These are phyloP conservation scores for Augiades crinisus DNA, from an alignment of 2,888 invertebrate genomes.

Conservation along the genomic window DNA sequence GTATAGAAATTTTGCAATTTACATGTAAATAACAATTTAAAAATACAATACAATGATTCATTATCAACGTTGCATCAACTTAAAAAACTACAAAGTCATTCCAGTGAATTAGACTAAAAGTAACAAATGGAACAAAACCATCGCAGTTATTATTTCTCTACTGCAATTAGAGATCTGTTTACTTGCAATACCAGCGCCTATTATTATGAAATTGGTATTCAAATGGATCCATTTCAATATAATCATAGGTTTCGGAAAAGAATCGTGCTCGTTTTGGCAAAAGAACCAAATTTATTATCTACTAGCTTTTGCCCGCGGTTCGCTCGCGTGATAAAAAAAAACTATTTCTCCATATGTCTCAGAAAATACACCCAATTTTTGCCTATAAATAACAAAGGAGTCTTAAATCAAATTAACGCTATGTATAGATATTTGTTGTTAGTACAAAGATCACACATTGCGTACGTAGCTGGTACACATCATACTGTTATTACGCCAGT, in stretches of 20 bases:
- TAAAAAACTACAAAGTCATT: slow-evolving; percentile 9
- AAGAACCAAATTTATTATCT: neutral
- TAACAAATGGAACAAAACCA: neutral
- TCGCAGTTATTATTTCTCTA: slow-evolving; percentile 6
- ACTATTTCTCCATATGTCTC: no score
- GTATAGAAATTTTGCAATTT: no score
- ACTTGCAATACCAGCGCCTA: slow-evolving; percentile 8
- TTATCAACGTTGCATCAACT: slow-evolving; percentile 14
- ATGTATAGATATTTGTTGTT: no score
- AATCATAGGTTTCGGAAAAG: slow-evolving; percentile 7
- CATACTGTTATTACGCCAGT: no score
- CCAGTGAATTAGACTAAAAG: neutral
- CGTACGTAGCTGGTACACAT: no score
- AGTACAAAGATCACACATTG: no score
- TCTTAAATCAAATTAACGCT: no score
- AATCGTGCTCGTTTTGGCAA: slow-evolving; percentile 8
- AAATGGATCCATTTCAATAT: slow-evolving; percentile 13
- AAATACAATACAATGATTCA: no score
- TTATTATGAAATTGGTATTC: slow-evolving; percentile 16
- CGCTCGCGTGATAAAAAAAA: no score
- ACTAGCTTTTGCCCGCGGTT: no score
- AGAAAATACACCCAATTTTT: no score
- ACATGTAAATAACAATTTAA: neutral
- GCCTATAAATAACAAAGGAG: no score
- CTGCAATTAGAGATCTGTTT: slow-evolving; percentile 3